phyloP scores from a whole-genome alignment of 2,113 vertebrate species.

The Gobio gobio region DNA sequence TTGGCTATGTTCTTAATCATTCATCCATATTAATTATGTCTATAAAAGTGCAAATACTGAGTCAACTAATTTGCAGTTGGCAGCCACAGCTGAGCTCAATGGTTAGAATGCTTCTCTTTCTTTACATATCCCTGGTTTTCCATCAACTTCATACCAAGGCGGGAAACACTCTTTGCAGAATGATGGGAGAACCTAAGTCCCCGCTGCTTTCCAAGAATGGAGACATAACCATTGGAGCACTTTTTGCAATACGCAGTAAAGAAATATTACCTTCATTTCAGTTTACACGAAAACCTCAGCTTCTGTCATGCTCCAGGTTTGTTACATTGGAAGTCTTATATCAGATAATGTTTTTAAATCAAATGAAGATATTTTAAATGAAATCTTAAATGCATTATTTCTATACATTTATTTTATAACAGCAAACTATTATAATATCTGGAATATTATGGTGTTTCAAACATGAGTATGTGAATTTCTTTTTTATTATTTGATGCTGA shows the following conservation, averaged over 20 bases:
- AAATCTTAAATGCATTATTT: neutral
- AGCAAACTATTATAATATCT: neutral
- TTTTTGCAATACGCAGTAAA: constrained; percentile 13
- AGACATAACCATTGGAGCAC: constrained; percentile 19
- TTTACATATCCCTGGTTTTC: neutral
- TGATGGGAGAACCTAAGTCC: constrained; percentile 6
- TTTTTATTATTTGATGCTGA: neutral
- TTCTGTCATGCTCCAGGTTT: constrained; percentile 71
- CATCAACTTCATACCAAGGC: neutral
- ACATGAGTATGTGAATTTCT: neutral
- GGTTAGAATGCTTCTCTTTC: neutral
- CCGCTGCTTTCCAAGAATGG: constrained; percentile 13
- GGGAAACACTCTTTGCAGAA: neutral
- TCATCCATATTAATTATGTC: neutral
- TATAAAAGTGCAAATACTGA: neutral
- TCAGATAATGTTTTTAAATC: neutral
- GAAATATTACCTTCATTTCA: neutral
- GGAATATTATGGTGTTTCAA: neutral
- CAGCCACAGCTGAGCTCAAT: neutral
- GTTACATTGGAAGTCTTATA: constrained; percentile 18
- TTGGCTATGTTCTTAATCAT: neutral
- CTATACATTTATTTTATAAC: neutral
- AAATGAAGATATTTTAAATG: neutral
- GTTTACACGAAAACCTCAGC: constrained; percentile 19
- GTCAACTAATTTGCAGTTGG: neutral